Evolutionary conservation across 2,797 vertebrate genomes (phyloP), one percentile per base, ranked within the genome.

Genomic region (Steatocranus sp.): DNA sequence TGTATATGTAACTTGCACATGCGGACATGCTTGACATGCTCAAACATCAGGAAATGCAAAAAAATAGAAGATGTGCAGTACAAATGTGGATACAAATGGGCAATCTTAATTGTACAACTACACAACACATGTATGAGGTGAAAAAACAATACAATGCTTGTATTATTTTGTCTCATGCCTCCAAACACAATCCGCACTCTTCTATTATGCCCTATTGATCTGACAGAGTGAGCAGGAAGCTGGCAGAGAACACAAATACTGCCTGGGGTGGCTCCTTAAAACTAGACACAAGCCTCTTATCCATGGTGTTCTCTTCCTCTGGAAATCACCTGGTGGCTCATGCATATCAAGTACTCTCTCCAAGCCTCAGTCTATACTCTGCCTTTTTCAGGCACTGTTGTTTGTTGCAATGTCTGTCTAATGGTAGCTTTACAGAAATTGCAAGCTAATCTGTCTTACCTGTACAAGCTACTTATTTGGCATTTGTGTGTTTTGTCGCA

Each of bases 261-360:
- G 94, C 94, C 94, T 87, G 89, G 50, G 93, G 93, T 93, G 89
- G 85, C 92, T 94, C 85, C 91, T 94, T 92, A 94, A 94, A 94
- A 93, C 92, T 88, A 88, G 92, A 94, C 90, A 94, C 91, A 90
- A 92, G 89, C 82, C 91, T 95, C 93, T 94, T 91, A 91, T 94
- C 92, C 92, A 74, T 53, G 78, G 83, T 91, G 90, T 92, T 93
- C 87, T 90, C 88, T 84, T 92, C 89, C 83, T 92, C 89, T 91
- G 91, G 93, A 95, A 93, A 93, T 94, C 94, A 95, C 90, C 92
- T 92, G 95, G 91, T 88, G 91, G 92, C 89, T 94, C 91, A 90
- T 93, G 92, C 93, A 94, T 94, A 92, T 95, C 92, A 94, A 95
- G 91, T 93, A 82, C 86, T 80, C 63, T 78, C 87, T 83, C 80